phyloP scores from a whole-genome alignment of 37 sponge, comb jelly and placozoan genomes.

The Oopsacas minuta region DNA sequence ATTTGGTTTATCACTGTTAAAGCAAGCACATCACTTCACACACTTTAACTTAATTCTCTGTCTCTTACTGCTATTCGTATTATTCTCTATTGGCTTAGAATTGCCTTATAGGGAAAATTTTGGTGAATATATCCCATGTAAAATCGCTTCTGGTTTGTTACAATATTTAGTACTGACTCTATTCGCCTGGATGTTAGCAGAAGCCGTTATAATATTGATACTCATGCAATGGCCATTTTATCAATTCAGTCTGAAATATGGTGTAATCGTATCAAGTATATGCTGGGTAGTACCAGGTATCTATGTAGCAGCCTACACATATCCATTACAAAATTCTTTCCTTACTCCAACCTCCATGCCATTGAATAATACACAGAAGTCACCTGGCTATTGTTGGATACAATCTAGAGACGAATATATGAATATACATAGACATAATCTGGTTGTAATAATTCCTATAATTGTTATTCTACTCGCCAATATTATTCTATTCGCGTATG shows the following conservation, averaged over 20 bases:
- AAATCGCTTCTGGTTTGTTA: neutral
- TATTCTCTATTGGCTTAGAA: neutral
- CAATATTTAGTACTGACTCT: neutral
- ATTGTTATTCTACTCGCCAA: neutral
- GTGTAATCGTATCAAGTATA: neutral
- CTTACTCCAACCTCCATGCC: neutral
- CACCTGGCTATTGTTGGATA: neutral
- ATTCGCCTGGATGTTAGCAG: neutral
- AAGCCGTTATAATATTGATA: neutral
- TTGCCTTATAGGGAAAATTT: neutral
- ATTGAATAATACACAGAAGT: neutral
- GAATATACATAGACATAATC: neutral
- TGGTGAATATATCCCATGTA: constrained; percentile 6
- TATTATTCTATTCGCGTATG: neutral
- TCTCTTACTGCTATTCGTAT: neutral
- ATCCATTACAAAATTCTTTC: neutral
- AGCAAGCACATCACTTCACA: neutral
- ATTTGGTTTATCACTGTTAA: neutral
- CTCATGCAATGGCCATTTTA: constrained; percentile 8
- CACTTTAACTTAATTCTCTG: neutral
- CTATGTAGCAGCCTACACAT: neutral
- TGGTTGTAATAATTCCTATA: neutral
- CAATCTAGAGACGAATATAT: constrained; percentile 4
- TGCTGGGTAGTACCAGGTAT: neutral
- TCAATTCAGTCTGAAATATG: neutral